Conservation (phyloP, 2,113 vertebrate genomes). For the Lanius ludovicianus region DNA sequence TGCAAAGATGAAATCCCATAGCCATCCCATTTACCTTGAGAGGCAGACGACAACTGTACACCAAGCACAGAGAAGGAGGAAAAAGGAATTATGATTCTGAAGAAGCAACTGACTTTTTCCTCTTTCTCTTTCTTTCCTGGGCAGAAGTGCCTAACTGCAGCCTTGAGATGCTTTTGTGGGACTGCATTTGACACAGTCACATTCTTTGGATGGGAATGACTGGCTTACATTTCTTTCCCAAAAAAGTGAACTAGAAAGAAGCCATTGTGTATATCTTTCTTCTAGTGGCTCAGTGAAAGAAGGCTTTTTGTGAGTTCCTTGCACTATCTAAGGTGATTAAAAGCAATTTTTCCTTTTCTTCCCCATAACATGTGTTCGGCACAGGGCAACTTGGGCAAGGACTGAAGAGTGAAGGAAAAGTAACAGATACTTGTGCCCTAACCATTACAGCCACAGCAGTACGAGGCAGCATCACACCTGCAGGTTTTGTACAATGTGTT, state of each 20-base stretch:
- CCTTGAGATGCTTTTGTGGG: neutral
- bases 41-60: neutral
- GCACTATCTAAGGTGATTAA: neutral
- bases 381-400: neutral
- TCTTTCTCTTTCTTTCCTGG: neutral
- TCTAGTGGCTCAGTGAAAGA: neutral
- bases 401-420: neutral
- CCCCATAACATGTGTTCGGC: neutral
- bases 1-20: neutral
- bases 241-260: neutral
- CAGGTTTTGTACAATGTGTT: neutral
- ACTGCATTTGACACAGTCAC: neutral
- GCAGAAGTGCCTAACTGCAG: neutral
- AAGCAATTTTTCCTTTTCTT: neutral
- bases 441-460: neutral
- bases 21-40: neutral
- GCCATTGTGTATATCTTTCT: neutral
- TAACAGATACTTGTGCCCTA: neutral
- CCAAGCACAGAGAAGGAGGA: neutral
- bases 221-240: neutral
- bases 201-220: neutral
- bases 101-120: neutral
- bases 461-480: neutral
- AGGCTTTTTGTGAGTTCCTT: neutral
- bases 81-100: neutral